Percentiles rank a stretch among this genome's conserved stretches.
These are phyloP conservation scores for Drosophila kikkawai DNA, from an alignment of 1,140 invertebrate species.

Conservation along the genomic window DNA sequence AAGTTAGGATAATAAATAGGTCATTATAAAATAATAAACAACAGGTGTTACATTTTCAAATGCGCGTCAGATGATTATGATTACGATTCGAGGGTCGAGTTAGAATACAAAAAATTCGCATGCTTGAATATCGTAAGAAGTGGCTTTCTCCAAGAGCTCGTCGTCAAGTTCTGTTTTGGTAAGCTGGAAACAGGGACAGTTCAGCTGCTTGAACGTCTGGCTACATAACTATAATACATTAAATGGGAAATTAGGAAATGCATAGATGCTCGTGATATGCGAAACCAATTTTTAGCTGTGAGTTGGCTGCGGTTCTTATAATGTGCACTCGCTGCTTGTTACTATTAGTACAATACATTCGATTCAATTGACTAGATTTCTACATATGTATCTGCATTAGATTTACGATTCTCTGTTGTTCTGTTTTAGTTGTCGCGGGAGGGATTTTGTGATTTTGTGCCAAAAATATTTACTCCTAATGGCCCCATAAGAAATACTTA, in stretches of 20 bases:
- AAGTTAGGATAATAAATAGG: slow-evolving; percentile 82
- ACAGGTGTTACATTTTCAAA: slow-evolving; percentile 73
- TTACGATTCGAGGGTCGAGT: slow-evolving; percentile 54
- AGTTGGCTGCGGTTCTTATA: slow-evolving; percentile 34
- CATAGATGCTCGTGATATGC: slow-evolving; percentile 67
- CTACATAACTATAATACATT: slow-evolving; percentile 79
- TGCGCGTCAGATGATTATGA: slow-evolving; percentile 57
- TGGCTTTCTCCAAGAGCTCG: slow-evolving; percentile 54
- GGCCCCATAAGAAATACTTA: background rate
- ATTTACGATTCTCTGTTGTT: slow-evolving; percentile 52
- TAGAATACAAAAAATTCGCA: slow-evolving; percentile 55
- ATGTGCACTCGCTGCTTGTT: slow-evolving; percentile 46
- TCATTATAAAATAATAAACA: slow-evolving; percentile 80
- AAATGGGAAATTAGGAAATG: slow-evolving; percentile 70
- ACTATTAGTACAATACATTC: slow-evolving; percentile 79
- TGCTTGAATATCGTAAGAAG: slow-evolving; percentile 63
- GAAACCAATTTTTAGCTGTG: slow-evolving; percentile 63
- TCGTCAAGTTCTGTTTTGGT: slow-evolving; percentile 48
- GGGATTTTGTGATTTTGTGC: slow-evolving; percentile 54
- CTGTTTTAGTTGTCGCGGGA: slow-evolving; percentile 56
- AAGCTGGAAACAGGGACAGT: slow-evolving; percentile 31
- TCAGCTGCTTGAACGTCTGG: slow-evolving; percentile 33
- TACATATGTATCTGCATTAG: slow-evolving; percentile 74
- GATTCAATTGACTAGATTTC: slow-evolving; percentile 83
- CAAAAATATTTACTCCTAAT: slow-evolving; percentile 31